Conservation (phyloP, 2,113 vertebrate genomes). For the Hypocryptadius cinnamomeus region DNA sequence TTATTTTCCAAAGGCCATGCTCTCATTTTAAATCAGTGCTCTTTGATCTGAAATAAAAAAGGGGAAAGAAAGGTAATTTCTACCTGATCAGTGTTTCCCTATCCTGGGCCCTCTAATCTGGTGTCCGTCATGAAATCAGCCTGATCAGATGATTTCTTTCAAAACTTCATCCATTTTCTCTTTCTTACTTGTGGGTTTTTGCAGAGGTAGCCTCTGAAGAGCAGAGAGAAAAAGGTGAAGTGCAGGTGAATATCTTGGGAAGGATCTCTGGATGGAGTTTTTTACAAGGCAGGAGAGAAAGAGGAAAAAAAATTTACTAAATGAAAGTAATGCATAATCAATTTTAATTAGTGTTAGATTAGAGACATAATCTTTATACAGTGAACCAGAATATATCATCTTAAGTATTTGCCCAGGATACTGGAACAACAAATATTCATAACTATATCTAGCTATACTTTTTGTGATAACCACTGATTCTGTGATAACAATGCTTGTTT, state of each 20-base stretch:
- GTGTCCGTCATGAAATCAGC: not conserved
- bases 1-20: conserved; percentile 6
- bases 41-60: not conserved
- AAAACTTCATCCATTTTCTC: not conserved
- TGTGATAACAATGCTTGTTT: not conserved
- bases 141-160: not conserved
- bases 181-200: not conserved
- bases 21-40: not conserved
- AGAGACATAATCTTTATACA: not conserved
- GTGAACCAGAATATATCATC: not conserved
- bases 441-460: not conserved
- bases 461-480: not conserved
- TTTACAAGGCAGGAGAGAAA: not conserved
- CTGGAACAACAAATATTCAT: not conserved
- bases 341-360: not conserved
- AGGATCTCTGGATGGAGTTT: not conserved
- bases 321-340: not conserved
- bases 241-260: not conserved
- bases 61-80: not conserved
- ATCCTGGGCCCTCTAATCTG: not conserved
- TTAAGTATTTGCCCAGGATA: not conserved
- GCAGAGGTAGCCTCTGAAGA: not conserved
- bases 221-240: not conserved
- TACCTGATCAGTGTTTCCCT: not conserved
- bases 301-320: not conserved